A percentile compares a stretch with the other conserved stretches of the same genome.
Evolutionary conservation across 1,140 invertebrate genomes (phyloP).

Genomic region (Drosophila repletoides): DNA sequence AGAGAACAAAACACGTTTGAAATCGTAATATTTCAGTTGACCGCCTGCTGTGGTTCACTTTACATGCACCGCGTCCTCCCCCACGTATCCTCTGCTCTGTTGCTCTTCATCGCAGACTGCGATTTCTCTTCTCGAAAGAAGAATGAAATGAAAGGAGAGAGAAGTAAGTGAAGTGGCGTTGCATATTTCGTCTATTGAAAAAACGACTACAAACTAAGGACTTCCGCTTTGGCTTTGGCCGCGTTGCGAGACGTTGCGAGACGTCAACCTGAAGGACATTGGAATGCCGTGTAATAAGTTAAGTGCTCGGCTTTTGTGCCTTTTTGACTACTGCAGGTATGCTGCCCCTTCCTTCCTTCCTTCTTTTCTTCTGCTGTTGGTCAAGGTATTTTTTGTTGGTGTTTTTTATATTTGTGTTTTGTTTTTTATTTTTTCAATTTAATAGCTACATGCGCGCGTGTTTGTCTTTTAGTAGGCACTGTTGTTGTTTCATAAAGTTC

Average conservation of each 20-base stretch:
- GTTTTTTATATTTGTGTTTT: conserved; percentile 9
- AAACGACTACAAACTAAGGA: conserved; percentile 66
- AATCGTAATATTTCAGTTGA: conserved; percentile 35
- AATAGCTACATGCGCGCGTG: conserved; percentile 63
- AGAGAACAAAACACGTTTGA: conserved; percentile 35
- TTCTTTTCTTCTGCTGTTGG: conserved; percentile 30
- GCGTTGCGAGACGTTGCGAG: neutral
- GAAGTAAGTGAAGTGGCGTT: conserved; percentile 37
- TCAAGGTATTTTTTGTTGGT: conserved; percentile 22
- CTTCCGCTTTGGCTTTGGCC: conserved; percentile 54
- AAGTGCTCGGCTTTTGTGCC: conserved; percentile 71
- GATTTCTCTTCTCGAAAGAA: conserved; percentile 4
- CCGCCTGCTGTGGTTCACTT: neutral
- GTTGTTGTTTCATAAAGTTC: conserved; percentile 63
- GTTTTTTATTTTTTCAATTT: conserved; percentile 68
- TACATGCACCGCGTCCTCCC: neutral
- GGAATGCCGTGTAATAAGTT: conserved; percentile 75
- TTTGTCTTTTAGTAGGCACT: conserved; percentile 58
- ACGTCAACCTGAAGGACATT: conserved; percentile 33
- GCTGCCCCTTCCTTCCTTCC: conserved; percentile 16
- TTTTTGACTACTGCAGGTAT: conserved; percentile 27
- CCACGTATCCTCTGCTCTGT: neutral
- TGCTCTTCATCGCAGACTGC: conserved; percentile 10
- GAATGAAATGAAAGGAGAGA: conserved; percentile 1
- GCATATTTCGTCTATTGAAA: conserved; percentile 59